Base-by-base conservation (phyloP, 2,113 vertebrate genomes). In the Melierax canorus region DNA sequence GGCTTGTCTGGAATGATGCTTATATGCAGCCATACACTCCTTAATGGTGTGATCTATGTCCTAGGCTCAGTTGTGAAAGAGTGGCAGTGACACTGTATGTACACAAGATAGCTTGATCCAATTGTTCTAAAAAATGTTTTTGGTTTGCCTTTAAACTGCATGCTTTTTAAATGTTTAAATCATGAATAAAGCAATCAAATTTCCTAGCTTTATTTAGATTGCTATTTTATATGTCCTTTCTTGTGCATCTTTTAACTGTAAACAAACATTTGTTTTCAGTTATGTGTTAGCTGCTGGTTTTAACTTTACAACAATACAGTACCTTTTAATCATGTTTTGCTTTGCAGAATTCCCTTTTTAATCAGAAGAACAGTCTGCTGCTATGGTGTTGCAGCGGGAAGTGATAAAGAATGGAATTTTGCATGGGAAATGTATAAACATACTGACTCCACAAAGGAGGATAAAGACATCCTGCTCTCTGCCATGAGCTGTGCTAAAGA, bases 351-450 rank as follows among this genome's bases (percentile, higher is more conserved):
- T 95, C 98, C 97, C 66, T 38, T 81, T 83, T 92, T 91, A 9
- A 92, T 98, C 94, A 97, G 90, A 97, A 88, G n/a, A 69, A 68
- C 90, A 2, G 60, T 98, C 82, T 97, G 94, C 77, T 98, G 98
- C 91, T 98, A 98, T 86, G 98, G 94, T 69, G 27, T 99, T 94
- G 98, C 97, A 83, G 8, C 74, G 73, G 98, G 98, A 96, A 97
- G 84, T 72, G 98, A 98, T 24, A 96, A 97, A 96, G 98, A 98
- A 92, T 98, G 98, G 98, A 96, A 98, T 51, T 98, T 98, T 95
- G 95, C 97, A 34, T 98, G 98, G 97, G 84, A 96, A 68, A 83
- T 95, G 82, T 98, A 97, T 48, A 90, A 89, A 30, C 97, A 75
- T 27, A 88, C 71, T 1, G 13, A 80, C 18, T 67, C 41, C 0